phyloP scores from a whole-genome alignment of 2,797 vertebrate genomes.

The Prunella strophiata region DNA sequence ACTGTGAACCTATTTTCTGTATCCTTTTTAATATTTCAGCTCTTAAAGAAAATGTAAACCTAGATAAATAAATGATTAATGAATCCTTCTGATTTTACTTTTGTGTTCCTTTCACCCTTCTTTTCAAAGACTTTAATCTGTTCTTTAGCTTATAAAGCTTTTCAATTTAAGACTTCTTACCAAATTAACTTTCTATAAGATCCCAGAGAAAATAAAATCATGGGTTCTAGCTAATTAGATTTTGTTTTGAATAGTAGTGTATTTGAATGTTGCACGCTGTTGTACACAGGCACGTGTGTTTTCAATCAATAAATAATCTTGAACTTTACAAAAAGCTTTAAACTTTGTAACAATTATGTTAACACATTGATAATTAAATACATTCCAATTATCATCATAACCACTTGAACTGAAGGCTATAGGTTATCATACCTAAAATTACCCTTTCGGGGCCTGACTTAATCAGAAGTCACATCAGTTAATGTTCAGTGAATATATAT shows the following conservation, averaged over 20 bases:
- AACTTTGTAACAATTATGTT: neutral
- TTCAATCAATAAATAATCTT: neutral
- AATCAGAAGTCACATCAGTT: neutral
- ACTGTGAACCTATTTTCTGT: neutral
- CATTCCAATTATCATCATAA: neutral
- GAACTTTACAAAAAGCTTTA: neutral
- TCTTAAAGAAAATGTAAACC: neutral
- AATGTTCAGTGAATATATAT: neutral
- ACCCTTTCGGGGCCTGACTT: neutral
- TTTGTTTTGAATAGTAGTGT: neutral
- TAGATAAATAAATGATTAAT: neutral
- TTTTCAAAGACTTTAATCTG: neutral
- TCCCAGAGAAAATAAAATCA: neutral
- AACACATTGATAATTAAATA: neutral
- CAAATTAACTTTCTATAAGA: neutral
- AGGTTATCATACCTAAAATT: neutral
- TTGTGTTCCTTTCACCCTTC: neutral
- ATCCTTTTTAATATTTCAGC: neutral
- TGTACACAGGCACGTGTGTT: neutral
- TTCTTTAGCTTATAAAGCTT: neutral
- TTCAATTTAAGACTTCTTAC: neutral
- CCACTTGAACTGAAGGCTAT: neutral
- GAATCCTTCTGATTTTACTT: neutral
- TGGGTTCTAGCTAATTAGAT: neutral
- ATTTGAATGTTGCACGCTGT: neutral